Percentiles rank a stretch among this genome's conserved stretches.
Evolutionary conservation across 1,140 invertebrate species (phyloP).

Genomic region (Drosophila malerkotliana): DNA sequence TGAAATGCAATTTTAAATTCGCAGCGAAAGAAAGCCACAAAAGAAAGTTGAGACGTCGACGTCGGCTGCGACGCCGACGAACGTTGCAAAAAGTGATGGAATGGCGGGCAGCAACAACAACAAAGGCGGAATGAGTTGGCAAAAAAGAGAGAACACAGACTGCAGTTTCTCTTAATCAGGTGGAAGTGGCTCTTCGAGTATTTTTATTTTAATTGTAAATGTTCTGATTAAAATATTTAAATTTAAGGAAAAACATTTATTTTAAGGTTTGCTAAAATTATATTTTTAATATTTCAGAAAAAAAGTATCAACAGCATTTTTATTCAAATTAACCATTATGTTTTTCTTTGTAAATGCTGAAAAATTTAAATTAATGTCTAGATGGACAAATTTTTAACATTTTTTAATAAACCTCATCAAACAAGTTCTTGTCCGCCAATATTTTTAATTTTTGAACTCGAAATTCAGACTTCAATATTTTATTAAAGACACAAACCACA

Average conservation of each 20-base stretch:
- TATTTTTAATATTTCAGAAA: too few species aligned
- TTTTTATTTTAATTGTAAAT: not conserved
- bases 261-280: too few species aligned
- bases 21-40: slow-evolving; percentile 41
- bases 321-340: too few species aligned
- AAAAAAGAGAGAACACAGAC: slow-evolving; percentile 36
- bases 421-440: not conserved
- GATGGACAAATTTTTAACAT: not conserved
- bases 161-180: slow-evolving; percentile 43
- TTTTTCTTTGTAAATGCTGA: too few species aligned
- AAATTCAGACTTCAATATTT: not conserved
- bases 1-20: slow-evolving; percentile 62
- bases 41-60: slow-evolving; percentile 52
- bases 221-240: not conserved
- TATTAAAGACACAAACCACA: not conserved
- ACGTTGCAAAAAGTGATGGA: slow-evolving; percentile 11
- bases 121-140: slow-evolving; percentile 13
- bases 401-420: not conserved
- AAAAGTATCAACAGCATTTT: too few species aligned
- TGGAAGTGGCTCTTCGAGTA: not conserved
- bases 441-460: not conserved
- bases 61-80: not conserved
- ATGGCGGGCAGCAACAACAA: slow-evolving; percentile 26
- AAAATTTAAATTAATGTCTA: not conserved
- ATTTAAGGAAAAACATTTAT: too few species aligned